Conservation (phyloP, 2,888 invertebrate genomes). For the Polietes domitor region DNA sequence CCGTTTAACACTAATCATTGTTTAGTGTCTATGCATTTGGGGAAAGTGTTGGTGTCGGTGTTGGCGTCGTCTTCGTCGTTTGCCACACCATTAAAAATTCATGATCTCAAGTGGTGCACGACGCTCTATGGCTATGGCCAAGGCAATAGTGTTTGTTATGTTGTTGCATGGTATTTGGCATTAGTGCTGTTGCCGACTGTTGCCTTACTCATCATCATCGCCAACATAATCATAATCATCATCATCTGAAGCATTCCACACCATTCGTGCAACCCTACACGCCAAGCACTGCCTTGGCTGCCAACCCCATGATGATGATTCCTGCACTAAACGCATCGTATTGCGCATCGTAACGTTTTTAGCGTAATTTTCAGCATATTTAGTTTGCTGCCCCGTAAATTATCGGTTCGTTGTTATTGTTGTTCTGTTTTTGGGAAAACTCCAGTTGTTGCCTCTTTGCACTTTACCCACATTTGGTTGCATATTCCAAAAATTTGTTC, state of each 20-base stretch:
- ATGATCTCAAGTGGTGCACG: conserved; percentile 74
- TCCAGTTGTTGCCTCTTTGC: conserved; percentile 9
- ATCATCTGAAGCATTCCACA: not conserved
- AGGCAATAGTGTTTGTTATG: not conserved
- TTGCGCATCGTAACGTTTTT: conserved; percentile 26
- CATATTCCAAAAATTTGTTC: conserved; percentile 40
- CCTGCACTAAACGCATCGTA: not conserved
- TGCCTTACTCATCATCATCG: not conserved
- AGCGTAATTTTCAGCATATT: conserved; percentile 64
- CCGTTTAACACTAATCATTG: conserved; percentile 65
- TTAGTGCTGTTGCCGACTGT: conserved; percentile 20
- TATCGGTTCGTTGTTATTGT: conserved; percentile 40
- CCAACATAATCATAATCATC: not conserved
- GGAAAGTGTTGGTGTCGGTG: conserved; percentile 10
- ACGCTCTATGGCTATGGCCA: conserved; percentile 25
- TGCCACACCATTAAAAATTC: conserved; percentile 73
- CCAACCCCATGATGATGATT: conserved; percentile 46
- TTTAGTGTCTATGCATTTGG: conserved; percentile 55
- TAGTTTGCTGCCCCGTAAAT: conserved; percentile 57
- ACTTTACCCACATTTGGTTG: conserved; percentile 49
- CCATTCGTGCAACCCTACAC: not conserved
- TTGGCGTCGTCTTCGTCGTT: conserved; percentile 55
- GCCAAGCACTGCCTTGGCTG: too few relatives aligned
- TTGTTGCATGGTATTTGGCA: not conserved
- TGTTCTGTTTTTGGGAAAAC: conserved; percentile 19